Evolutionary conservation across 2,113 vertebrate genomes (phyloP).

Genomic region (Sapajus apella): DNA sequence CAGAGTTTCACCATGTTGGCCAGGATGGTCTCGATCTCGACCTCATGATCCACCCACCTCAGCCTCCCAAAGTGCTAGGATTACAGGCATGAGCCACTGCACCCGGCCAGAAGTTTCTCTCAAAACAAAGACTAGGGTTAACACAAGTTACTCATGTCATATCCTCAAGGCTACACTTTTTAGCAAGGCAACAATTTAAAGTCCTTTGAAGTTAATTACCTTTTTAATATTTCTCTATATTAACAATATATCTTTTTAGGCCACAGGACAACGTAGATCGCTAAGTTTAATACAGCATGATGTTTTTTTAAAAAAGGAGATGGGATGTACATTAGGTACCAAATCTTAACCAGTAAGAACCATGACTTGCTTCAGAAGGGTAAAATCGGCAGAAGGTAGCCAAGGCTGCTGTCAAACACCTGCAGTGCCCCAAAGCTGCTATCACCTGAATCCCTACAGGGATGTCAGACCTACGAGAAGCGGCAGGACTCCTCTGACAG

Average conservation of each 20-base stretch:
- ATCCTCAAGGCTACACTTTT: background rate
- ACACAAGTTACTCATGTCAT: background rate
- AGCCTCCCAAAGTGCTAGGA: too few relatives aligned
- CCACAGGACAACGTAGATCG: background rate
- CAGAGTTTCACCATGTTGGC: too few relatives aligned
- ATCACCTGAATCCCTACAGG: background rate
- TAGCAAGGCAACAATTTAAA: background rate
- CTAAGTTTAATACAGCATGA: background rate
- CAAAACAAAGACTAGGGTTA: slow-evolving; percentile 40
- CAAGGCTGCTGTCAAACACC: slow-evolving; percentile 42
- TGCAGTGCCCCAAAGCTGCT: slow-evolving; percentile 75
- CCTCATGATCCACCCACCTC: too few relatives aligned
- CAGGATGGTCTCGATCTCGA: too few relatives aligned
- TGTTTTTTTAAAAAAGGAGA: slow-evolving; percentile 8
- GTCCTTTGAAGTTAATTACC: background rate
- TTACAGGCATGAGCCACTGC: too few relatives aligned
- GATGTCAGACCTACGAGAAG: background rate
- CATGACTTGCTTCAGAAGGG: background rate
- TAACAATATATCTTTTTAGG: background rate
- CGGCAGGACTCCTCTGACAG: background rate
- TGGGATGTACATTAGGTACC: background rate
- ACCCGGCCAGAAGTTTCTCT: background rate
- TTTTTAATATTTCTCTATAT: slow-evolving; percentile 36
- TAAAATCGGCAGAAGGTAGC: background rate
- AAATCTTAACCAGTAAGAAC: slow-evolving; percentile 24